Percentiles rank a stretch among this genome's conserved stretches.
Conservation (phyloP, 2,113 vertebrate species). For the Gambusia affinis region DNA sequence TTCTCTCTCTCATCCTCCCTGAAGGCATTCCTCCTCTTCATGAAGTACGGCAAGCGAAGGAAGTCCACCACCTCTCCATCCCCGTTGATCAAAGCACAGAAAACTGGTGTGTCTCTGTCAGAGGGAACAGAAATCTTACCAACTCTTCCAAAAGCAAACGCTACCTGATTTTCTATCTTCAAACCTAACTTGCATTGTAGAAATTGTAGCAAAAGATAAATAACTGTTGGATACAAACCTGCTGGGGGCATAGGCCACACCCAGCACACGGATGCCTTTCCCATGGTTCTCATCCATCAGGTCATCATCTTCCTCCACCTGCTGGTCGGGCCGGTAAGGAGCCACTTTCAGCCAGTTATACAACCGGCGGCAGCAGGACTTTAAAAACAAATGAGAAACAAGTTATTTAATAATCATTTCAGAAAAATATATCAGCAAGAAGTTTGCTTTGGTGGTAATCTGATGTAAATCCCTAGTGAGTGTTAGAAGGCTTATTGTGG, state of each 20-base stretch:
- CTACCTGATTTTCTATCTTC: background rate
- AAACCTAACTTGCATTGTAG: background rate
- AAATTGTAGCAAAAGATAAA: background rate
- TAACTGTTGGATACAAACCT: slow-evolving; percentile 74
- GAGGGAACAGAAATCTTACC: slow-evolving; percentile 1
- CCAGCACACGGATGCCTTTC: slow-evolving; percentile 94
- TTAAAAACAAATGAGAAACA: background rate
- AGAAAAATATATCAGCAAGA: background rate
- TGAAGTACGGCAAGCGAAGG: slow-evolving; percentile 93
- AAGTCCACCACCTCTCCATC: slow-evolving; percentile 98
- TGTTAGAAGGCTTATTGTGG: too few species aligned
- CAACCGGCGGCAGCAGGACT: slow-evolving; percentile 95
- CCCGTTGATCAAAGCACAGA: slow-evolving; percentile 94
- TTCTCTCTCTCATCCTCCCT: slow-evolving; percentile 95
- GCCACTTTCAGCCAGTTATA: slow-evolving; percentile 97
- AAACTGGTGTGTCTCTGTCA: slow-evolving; percentile 93
- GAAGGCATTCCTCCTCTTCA: slow-evolving; percentile 95
- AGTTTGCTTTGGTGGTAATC: background rate
- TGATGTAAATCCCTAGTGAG: background rate
- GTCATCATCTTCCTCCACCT: slow-evolving; percentile 96
- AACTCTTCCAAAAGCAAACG: background rate
- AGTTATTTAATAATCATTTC: background rate
- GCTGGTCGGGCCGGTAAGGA: slow-evolving; percentile 93
- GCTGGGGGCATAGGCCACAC: slow-evolving; percentile 93
- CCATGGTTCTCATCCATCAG: slow-evolving; percentile 97